phyloP scores from a whole-genome alignment of 2,888 invertebrate species.

The Phaedon cochleariae region DNA sequence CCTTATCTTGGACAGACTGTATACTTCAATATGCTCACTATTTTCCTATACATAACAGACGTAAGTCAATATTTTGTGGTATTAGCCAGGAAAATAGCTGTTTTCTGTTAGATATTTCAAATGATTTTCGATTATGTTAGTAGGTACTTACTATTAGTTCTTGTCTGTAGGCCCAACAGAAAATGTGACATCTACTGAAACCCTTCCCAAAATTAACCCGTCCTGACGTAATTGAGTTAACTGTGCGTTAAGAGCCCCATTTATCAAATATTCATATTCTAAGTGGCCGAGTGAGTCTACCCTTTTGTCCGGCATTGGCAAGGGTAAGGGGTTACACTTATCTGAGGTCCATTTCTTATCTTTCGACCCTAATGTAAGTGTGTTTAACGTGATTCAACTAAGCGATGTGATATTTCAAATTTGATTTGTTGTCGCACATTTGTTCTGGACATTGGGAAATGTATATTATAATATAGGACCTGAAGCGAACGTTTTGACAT shows the following conservation, averaged over 20 bases:
- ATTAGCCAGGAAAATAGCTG: no score
- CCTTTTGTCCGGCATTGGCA: constrained; percentile 40
- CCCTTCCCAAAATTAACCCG: constrained; percentile 16
- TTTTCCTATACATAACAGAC: no score
- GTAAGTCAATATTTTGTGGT: no score
- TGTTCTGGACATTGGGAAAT: constrained; percentile 41
- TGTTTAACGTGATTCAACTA: constrained; percentile 52
- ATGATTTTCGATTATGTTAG: no score
- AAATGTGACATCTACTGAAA: neutral
- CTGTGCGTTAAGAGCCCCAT: constrained; percentile 51
- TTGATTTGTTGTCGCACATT: constrained; percentile 48
- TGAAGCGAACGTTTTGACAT: neutral
- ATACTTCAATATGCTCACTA: no score
- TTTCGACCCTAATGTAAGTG: constrained; percentile 47
- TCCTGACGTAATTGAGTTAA: constrained; percentile 50
- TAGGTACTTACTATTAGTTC: no score
- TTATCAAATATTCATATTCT: constrained; percentile 57
- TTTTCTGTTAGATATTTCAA: no score
- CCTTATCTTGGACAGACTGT: no score
- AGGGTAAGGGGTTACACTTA: constrained; percentile 40
- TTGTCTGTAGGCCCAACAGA: no score
- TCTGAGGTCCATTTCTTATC: constrained; percentile 51
- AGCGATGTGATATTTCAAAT: constrained; percentile 47
- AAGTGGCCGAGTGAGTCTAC: constrained; percentile 50
- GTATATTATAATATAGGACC: constrained; percentile 5